These are phyloP conservation scores for Panthera tigris DNA, from an alignment of 2,113 vertebrate species.

Conservation along the genomic window DNA sequence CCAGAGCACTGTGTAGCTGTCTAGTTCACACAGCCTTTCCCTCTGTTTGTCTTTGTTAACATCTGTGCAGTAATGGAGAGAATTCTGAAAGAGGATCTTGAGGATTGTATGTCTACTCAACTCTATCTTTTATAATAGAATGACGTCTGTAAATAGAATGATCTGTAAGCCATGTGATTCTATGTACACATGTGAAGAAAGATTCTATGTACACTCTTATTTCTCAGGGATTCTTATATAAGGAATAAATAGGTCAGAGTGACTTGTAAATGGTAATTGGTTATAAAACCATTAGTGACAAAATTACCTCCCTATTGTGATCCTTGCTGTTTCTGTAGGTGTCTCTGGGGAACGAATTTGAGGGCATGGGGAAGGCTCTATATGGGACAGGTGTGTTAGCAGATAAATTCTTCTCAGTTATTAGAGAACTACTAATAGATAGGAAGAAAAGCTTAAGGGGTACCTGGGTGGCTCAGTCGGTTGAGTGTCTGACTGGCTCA, in stretches of 20 bases:
- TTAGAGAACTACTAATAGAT: background rate
- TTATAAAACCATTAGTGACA: background rate
- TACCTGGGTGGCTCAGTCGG: too few species aligned
- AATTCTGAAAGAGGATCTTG: background rate
- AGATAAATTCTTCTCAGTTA: background rate
- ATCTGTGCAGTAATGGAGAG: background rate
- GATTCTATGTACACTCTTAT: background rate
- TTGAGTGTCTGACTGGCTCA: too few species aligned
- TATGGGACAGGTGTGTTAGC: background rate
- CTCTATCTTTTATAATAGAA: background rate
- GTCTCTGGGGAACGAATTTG: background rate
- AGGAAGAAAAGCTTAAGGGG: background rate
- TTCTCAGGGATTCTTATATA: background rate
- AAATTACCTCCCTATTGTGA: background rate
- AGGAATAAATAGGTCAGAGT: background rate
- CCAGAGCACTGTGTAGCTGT: background rate
- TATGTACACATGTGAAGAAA: background rate
- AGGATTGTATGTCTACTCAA: background rate
- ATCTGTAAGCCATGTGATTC: background rate
- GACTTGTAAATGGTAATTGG: background rate
- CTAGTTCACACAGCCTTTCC: background rate
- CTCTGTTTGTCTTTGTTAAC: background rate
- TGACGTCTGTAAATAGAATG: background rate
- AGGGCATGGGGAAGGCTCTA: background rate
- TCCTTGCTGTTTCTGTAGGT: background rate